Evolutionary conservation across 1,140 invertebrate species (phyloP), one percentile per base, ranked within the genome.

Genomic region (Pygmarrhopalites habei): DNA sequence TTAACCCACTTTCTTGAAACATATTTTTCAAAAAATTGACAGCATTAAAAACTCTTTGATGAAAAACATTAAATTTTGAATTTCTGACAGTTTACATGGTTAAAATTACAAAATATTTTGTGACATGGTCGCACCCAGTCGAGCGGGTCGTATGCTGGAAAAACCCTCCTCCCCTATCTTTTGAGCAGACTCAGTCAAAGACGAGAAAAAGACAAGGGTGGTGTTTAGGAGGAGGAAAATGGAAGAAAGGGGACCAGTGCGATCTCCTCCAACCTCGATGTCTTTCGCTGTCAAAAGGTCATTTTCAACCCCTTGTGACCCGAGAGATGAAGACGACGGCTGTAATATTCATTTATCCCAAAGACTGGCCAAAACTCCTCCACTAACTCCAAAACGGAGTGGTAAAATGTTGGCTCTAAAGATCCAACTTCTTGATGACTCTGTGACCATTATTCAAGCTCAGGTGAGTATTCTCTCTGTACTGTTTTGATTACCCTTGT

Each of bases 381-480:
- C 62, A 28, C 35, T 64, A 14, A 64, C 62, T 23, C 62, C 62
- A 19, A 58, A 58, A 49, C 58, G 58, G 39, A 46, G 43, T n/a
- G 56, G 55, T 32, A 66, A 58, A 47, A 66, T 66, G 64, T 35
- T 66, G 26, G 65, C 59, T 21, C 52, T 70, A 1, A 66, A 66
- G 44, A 64, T 70, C 28, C 29, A 62, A 7, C 61, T 71, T 2
- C 51, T 71, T 29, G 69, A 71, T 53, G 69, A 71, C 47, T 60
- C 55, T 10, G 63, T 68, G 32, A 71, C 69, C 19, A 71, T 71
- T 23, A 67, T 71, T 26, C 69, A 71, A 51, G 69, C 66, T 19
- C 69, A 71, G 60, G 67, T 69, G 35, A 68, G n/a, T n/a, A n/a
- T n/a, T n/a, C n/a, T n/a, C n/a, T n/a, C n/a, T n/a, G n/a, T n/a